These are phyloP conservation scores for Apodemia zela DNA, from an alignment of 2,888 invertebrate species.

Conservation along the genomic window DNA sequence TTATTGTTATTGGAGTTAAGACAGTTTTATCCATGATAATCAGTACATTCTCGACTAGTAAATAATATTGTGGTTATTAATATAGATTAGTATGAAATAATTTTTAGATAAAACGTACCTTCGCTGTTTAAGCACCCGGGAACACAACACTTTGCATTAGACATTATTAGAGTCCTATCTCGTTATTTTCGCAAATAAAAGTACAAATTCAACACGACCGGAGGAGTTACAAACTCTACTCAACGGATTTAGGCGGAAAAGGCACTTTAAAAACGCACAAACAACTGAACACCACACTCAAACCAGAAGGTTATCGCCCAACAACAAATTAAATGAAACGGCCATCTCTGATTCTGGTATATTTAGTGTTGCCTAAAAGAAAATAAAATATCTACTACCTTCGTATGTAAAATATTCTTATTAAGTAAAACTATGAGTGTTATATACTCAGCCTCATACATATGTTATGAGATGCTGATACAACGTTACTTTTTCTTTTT, in stretches of 20 bases:
- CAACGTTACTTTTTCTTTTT: not conserved
- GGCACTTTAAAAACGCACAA: not conserved
- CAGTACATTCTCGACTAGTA: too few species aligned
- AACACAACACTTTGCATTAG: constrained; percentile 22
- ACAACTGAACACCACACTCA: not conserved
- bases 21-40: too few species aligned
- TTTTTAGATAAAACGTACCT: constrained; percentile 12
- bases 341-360: not conserved
- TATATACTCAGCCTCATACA: not conserved
- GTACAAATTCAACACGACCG: not conserved
- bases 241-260: not conserved
- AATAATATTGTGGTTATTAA: not conserved
- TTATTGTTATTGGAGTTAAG: not conserved
- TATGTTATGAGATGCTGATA: not conserved
- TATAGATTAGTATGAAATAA: not conserved
- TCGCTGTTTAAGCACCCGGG: constrained; percentile 17
- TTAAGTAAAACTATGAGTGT: not conserved
- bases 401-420: not conserved
- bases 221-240: constrained; percentile 3
- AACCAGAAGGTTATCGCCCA: not conserved
- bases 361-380: not conserved
- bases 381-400: not conserved
- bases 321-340: not conserved
- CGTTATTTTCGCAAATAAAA: not conserved
- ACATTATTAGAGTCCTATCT: constrained; percentile 23